phyloP scores from a whole-genome alignment of 2,113 vertebrate genomes.

The Hydrolagus affinis region DNA sequence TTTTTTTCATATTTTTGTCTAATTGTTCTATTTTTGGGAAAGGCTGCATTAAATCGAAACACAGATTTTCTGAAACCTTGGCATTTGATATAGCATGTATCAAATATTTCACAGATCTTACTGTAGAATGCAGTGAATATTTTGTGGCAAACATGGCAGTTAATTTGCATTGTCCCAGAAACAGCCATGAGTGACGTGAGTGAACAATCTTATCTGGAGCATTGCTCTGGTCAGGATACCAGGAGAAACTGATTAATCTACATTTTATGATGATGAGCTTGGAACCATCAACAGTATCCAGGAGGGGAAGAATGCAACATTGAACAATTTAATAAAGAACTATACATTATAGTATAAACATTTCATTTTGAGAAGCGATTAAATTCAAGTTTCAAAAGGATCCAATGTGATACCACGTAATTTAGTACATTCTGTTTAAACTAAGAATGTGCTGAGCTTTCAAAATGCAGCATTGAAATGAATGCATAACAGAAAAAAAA shows the following conservation, averaged over 20 bases:
- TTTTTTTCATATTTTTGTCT: background rate
- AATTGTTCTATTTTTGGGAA: background rate
- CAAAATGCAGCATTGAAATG: background rate
- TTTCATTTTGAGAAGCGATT: background rate
- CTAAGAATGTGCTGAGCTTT: background rate
- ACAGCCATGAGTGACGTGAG: too few species aligned
- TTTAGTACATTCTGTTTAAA: background rate
- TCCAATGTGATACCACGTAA: background rate
- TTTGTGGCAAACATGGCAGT: too few species aligned
- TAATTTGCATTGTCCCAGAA: too few species aligned
- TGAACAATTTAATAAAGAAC: background rate
- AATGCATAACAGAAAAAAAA: background rate
- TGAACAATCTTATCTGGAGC: too few species aligned
- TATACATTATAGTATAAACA: background rate
- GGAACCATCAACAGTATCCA: too few species aligned
- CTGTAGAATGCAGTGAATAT: too few species aligned
- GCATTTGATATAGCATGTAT: too few species aligned
- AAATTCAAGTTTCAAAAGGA: conserved; percentile 6
- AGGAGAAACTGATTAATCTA: too few species aligned
- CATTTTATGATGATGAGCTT: too few species aligned
- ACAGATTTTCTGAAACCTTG: too few species aligned
- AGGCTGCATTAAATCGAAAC: background rate
- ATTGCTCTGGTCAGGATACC: too few species aligned
- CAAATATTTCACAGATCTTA: background rate
- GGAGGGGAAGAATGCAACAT: too few species aligned